Evolutionary conservation across 2,797 vertebrate species (phyloP).

Genomic region (Myotis myotis): DNA sequence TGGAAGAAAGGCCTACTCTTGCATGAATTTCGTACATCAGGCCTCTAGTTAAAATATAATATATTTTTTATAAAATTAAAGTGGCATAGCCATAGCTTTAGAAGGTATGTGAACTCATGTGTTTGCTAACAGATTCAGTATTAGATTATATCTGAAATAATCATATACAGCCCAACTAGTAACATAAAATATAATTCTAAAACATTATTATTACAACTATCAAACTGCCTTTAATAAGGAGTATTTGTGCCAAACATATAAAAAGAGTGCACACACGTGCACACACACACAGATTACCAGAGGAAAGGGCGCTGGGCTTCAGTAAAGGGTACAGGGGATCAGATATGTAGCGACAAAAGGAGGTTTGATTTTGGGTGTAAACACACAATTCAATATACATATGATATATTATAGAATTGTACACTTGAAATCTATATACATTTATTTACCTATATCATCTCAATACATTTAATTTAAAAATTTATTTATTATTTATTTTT

Average conservation of each 20-base stretch:
- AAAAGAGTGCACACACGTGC: background rate
- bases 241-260: background rate
- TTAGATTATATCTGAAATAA: background rate
- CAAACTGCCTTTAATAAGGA: background rate
- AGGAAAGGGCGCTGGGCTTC: background rate
- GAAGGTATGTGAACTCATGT: background rate
- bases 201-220: background rate
- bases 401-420: background rate
- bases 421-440: background rate
- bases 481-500: background rate
- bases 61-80: background rate
- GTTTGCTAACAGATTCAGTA: background rate
- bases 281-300: background rate
- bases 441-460: background rate
- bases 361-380: background rate
- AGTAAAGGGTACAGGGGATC: background rate
- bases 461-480: background rate
- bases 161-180: background rate
- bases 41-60: background rate
- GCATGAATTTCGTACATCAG: no score
- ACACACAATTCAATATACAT: background rate
- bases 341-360: background rate
- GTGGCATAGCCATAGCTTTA: background rate
- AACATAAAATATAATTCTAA: background rate
- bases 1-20: no score